These are phyloP conservation scores for Ips typographus DNA, from an alignment of 1,140 invertebrate genomes.

Conservation along the genomic window DNA sequence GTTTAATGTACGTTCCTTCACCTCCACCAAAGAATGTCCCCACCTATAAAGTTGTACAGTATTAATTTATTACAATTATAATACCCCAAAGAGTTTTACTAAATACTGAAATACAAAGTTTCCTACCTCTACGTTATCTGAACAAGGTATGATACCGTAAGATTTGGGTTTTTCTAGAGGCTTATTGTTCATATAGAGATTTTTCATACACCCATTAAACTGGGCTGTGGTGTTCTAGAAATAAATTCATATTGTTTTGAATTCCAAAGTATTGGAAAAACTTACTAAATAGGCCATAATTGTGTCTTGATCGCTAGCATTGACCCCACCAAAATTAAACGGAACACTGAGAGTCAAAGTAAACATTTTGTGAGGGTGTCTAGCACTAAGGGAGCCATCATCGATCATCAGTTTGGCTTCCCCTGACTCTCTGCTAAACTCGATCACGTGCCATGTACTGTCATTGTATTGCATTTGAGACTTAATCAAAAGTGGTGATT, in stretches of 20 bases:
- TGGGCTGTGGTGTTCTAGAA: slow-evolving; percentile 55
- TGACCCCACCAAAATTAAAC: slow-evolving; percentile 75
- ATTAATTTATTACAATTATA: not conserved
- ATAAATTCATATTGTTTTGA: not conserved
- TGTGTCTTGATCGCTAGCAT: slow-evolving; percentile 40
- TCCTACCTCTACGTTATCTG: slow-evolving; percentile 70
- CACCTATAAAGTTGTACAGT: slow-evolving; percentile 29
- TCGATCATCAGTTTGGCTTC: slow-evolving; percentile 71
- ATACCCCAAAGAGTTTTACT: not conserved
- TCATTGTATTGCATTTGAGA: slow-evolving; percentile 71
- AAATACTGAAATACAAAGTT: not conserved
- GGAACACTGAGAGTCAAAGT: slow-evolving; percentile 68
- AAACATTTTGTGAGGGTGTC: slow-evolving; percentile 59
- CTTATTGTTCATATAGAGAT: slow-evolving; percentile 73
- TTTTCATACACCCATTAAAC: slow-evolving; percentile 86
- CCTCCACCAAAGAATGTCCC: slow-evolving; percentile 87
- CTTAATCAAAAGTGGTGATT: slow-evolving; percentile 61
- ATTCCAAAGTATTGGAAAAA: slow-evolving; percentile 9
- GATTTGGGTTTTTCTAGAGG: slow-evolving; percentile 60
- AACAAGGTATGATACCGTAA: slow-evolving; percentile 75
- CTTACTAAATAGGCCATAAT: slow-evolving; percentile 51
- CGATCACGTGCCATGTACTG: slow-evolving; percentile 81
- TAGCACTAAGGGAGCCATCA: slow-evolving; percentile 57
- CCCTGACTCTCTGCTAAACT: slow-evolving; percentile 60
- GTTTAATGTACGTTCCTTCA: slow-evolving; percentile 53